Evolutionary conservation across 2,797 vertebrate species (phyloP).

Genomic region (Notolepis coatsorum): DNA sequence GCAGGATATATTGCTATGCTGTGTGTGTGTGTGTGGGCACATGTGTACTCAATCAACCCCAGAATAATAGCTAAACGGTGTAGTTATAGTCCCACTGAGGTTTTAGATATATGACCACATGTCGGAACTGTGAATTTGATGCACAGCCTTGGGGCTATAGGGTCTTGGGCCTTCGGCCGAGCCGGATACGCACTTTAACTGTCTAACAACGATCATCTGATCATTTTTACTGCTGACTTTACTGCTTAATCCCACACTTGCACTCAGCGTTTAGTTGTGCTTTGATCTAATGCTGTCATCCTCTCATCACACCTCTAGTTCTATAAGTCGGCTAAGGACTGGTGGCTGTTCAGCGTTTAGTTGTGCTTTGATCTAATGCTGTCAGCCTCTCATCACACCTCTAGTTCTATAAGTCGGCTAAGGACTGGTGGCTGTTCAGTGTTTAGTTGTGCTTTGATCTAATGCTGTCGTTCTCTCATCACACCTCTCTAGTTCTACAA

Average conservation of each 20-base stretch:
- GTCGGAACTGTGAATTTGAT: slow-evolving; percentile 17
- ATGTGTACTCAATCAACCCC: slow-evolving; percentile 7
- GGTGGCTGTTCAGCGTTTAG: slow-evolving; percentile 97
- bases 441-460: slow-evolving; percentile 92
- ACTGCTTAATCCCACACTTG: background rate
- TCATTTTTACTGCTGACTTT: background rate
- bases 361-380: slow-evolving; percentile 84
- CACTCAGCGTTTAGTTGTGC: background rate
- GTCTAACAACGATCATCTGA: background rate
- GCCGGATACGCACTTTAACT: background rate
- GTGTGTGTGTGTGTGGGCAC: background rate
- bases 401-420: slow-evolving; percentile 92
- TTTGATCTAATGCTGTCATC: slow-evolving; percentile 27
- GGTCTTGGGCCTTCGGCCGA: slow-evolving; percentile 11
- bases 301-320: slow-evolving; percentile 77
- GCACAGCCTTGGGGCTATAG: slow-evolving; percentile 8
- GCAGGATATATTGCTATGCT: slow-evolving; percentile 10
- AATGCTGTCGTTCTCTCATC: slow-evolving; percentile 9
- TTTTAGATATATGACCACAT: slow-evolving; percentile 30
- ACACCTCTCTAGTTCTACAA: slow-evolving; percentile 88
- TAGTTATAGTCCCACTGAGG: slow-evolving; percentile 8
- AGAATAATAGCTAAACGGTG: slow-evolving; percentile 24
- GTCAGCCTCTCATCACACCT: slow-evolving; percentile 25
- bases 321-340: slow-evolving; percentile 93
- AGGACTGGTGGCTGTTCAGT: slow-evolving; percentile 97